Conservation (phyloP, 2,113 vertebrate genomes). For the Cottus gobio region DNA sequence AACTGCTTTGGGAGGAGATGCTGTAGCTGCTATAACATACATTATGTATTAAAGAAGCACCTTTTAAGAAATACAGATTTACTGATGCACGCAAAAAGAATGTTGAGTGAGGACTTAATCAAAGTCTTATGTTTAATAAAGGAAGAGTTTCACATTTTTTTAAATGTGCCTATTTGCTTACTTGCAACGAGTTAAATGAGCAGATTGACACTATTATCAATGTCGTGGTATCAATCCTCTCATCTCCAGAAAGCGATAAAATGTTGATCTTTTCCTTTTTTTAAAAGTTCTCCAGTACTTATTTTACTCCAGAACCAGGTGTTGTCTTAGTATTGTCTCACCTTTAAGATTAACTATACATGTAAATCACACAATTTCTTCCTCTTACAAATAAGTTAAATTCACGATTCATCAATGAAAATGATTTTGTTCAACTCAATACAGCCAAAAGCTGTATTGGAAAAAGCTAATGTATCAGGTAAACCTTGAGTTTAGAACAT, state of each 20-base stretch:
- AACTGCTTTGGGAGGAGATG: constrained; percentile 21
- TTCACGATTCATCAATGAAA: constrained; percentile 37
- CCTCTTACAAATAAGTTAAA: constrained; percentile 14
- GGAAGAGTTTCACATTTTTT: not conserved
- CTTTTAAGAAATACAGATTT: not conserved
- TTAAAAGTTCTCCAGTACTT: not conserved
- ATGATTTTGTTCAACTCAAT: constrained; percentile 5
- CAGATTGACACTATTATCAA: not conserved
- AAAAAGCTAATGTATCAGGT: not conserved
- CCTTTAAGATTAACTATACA: not conserved
- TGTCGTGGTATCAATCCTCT: not conserved
- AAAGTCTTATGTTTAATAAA: constrained; percentile 9
- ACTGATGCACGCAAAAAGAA: constrained; percentile 1
- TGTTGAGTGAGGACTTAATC: constrained; percentile 37
- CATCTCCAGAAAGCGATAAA: not conserved
- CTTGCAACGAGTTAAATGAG: not conserved
- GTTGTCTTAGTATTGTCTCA: constrained; percentile 15
- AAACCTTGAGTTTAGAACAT: not conserved
- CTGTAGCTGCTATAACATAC: constrained; percentile 18
- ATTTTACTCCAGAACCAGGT: not conserved
- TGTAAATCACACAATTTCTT: constrained; percentile 2
- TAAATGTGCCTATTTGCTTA: not conserved
- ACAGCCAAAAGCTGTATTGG: not conserved
- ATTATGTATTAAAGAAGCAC: constrained; percentile 8
- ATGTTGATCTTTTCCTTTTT: not conserved